Percentiles rank a stretch among this genome's conserved stretches.
Evolutionary conservation across 2,797 vertebrate species (phyloP).

Genomic region (Hephaestus fuliginosus): DNA sequence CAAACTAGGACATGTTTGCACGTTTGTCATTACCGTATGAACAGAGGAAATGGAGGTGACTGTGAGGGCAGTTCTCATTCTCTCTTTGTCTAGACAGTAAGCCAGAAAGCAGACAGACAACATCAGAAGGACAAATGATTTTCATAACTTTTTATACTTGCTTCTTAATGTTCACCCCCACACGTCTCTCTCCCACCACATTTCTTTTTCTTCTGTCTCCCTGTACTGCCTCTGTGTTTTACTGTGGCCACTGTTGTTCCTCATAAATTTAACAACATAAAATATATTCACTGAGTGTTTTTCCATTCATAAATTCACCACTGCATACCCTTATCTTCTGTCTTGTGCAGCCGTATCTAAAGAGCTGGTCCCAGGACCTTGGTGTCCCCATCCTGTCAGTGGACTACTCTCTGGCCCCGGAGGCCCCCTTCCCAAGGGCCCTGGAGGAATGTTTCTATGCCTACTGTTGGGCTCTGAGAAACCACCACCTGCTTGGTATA

Average conservation of each 20-base stretch:
- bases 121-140: slow-evolving; percentile 56
- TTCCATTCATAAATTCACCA: slow-evolving; percentile 36
- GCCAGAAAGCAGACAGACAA: slow-evolving; percentile 63
- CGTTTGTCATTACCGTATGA: slow-evolving; percentile 47
- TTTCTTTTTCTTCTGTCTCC: slow-evolving; percentile 23
- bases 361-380: slow-evolving; percentile 93
- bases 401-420: slow-evolving; percentile 94
- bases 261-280: slow-evolving; percentile 48
- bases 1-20: slow-evolving; percentile 53
- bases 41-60: slow-evolving; percentile 66
- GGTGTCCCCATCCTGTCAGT: slow-evolving; percentile 91
- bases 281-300: slow-evolving; percentile 26
- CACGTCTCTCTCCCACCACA: background rate
- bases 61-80: slow-evolving; percentile 46
- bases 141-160: slow-evolving; percentile 59
- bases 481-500: slow-evolving; percentile 90
- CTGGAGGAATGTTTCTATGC: slow-evolving; percentile 95
- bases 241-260: slow-evolving; percentile 36
- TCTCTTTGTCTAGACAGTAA: slow-evolving; percentile 67
- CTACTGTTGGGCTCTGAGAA: slow-evolving; percentile 94
- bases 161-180: slow-evolving; percentile 28
- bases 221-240: slow-evolving; percentile 30
- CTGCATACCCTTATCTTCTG: slow-evolving; percentile 23
- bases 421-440: slow-evolving; percentile 93
- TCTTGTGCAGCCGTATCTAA: slow-evolving; percentile 88